Evolutionary conservation across 2,888 invertebrate species (phyloP).

Genomic region (Reticulitermes lucifugus): DNA sequence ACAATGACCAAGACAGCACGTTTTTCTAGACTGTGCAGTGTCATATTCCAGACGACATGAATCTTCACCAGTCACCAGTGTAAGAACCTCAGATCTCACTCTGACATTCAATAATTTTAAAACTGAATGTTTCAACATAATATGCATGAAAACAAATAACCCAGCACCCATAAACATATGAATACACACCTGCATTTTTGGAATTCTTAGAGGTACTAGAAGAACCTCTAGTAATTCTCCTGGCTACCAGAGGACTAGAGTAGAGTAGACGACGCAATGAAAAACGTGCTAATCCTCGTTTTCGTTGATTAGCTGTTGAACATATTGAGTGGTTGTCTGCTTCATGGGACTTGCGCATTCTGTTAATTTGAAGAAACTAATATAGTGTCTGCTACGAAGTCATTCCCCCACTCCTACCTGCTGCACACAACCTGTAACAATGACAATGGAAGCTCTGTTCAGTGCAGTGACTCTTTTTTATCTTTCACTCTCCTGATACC

Average conservation of each 20-base stretch:
- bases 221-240: slow-evolving; percentile 69
- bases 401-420: slow-evolving; percentile 9
- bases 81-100: no score
- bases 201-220: slow-evolving; percentile 52
- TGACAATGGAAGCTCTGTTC: background rate
- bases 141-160: no score
- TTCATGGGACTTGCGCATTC: slow-evolving; percentile 51
- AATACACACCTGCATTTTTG: slow-evolving; percentile 48
- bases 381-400: slow-evolving; percentile 24
- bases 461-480: no score
- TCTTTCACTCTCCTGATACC: no score
- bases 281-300: slow-evolving; percentile 69
- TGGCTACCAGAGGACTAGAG: slow-evolving; percentile 76
- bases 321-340: slow-evolving; percentile 55
- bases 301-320: slow-evolving; percentile 61
- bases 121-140: no score
- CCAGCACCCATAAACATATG: no score
- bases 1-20: no score
- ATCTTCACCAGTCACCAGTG: no score
- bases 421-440: slow-evolving; percentile 13
- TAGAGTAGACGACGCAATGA: slow-evolving; percentile 77
- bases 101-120: no score
- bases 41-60: no score
- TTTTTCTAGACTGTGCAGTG: no score
- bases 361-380: slow-evolving; percentile 11